Evolutionary conservation across 2,113 vertebrate genomes (phyloP), one percentile per base, ranked within the genome.

Genomic region (Malurus alboscapulatus): DNA sequence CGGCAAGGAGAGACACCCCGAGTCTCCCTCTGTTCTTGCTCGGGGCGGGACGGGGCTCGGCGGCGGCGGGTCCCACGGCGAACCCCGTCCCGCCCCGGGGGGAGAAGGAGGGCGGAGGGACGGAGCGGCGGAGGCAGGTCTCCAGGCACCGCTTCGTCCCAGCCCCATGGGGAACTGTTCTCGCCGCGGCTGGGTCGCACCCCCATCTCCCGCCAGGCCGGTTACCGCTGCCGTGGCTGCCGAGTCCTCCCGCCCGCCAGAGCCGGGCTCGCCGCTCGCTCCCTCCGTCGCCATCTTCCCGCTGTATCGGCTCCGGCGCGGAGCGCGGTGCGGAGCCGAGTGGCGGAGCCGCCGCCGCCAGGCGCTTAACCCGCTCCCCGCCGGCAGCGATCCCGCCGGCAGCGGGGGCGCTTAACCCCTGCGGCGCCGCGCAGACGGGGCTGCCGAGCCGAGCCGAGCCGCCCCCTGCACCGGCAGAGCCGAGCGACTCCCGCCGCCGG

Each of bases 221-320:
- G 93, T 96, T 98, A 97, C 97, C 95, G 79, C 93, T 88, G 93
- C 93, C 85, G 94, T 84, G 62, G 92, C 92, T 71, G 82, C 67
- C 62, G 95, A 83, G 65, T 97, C 97, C 65, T 96, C 96, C 40
- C 84, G 82, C 57, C 36, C 84, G 59, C 88, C 85, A 10, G 96
- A 88, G 92, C 96, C 94, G 73, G 94, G 94, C 94, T 98, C 96
- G 94, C 97, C 90, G 96, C 97, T 97, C 80, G 95, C 92, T 78
- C 96, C 96, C 90, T 97, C 97, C 84, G 98, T 97, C 97, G 97
- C 97, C 97, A 98, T 98, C 97, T 98, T 98, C 96, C 92, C 95
- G 89, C 95, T 73, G 88, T 84, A 86, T 94, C 62, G 95, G 96
- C 96, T 95, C 95, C 94, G 90, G 95, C 92, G 83, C 95, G 92